Base-by-base conservation (phyloP, 2,797 vertebrate species). In the Gambusia yucatana region DNA sequence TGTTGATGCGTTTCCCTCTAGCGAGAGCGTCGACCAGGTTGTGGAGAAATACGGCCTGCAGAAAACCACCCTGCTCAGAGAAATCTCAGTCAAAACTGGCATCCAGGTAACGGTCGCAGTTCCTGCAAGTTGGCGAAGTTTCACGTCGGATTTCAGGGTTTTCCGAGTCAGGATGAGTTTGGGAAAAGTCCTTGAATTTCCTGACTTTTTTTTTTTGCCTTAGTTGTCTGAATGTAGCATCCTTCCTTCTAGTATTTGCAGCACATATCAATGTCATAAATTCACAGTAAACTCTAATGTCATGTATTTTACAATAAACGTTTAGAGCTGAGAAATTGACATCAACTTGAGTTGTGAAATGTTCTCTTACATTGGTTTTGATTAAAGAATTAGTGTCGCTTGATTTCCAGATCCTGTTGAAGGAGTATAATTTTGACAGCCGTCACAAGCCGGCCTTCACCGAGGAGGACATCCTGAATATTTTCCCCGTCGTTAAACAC, bases 381-480 rank as follows among this genome's bases (percentile, higher is more conserved):
- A 16, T 59, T 71, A 16, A 73, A 76, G 13, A n/a, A 10, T 0
- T 28, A 8, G 16, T 1, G 75, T 81, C 76, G 3, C 79, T 17
- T 74, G 1, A 61, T 76, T 28, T 78, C 43, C 89, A 99, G 98
- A 97, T 99, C 78, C 94, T 99, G 86, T 96, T 99, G 87, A 99
- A 98, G 80, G 98, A 99, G 83, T 99, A 99, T 90, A 98, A 98
- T 93, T 99, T 99, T 0, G 98, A 99, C 92, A 99, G 96, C 91
- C 97, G 98, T 87, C 98, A 99, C 93, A 99, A 99, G 87, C 98
- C 98, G 0, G 96, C 98, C 61, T 98, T 99, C 93, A 99, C 98
- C 0, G 98, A 99, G 91, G 98, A 99, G 84, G 98, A 99, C 82
- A 98, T 99, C 89, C 95, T 99, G 77, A 99, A 99, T 88, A 99